phyloP scores from a whole-genome alignment of 2,888 invertebrate species.

The Caenorhabditis zanzibari region DNA sequence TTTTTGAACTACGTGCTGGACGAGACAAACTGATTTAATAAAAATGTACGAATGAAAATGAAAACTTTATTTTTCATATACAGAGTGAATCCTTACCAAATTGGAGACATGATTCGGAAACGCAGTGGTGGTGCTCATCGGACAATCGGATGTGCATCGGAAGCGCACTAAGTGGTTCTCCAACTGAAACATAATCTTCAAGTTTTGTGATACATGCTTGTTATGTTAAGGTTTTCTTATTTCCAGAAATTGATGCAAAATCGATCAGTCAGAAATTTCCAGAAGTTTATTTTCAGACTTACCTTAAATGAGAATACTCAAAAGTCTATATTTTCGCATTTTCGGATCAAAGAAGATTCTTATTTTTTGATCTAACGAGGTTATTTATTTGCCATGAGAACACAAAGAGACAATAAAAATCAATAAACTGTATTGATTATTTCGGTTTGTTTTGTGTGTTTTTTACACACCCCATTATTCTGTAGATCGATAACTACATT shows the following conservation, averaged over 20 bases:
- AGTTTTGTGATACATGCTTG: slow-evolving; percentile 4
- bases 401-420: too few species aligned
- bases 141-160: slow-evolving; percentile 51
- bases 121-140: slow-evolving; percentile 34
- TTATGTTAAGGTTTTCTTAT: slow-evolving; percentile 15
- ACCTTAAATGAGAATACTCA: too few species aligned
- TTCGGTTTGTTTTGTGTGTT: too few species aligned
- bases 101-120: slow-evolving; percentile 59
- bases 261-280: slow-evolving; percentile 8
- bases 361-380: too few species aligned
- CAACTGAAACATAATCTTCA: slow-evolving; percentile 42
- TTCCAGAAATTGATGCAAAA: slow-evolving; percentile 25
- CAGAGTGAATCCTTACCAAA: slow-evolving; percentile 5
- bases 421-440: too few species aligned
- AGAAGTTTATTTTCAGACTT: background rate
- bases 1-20: background rate
- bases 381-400: too few species aligned
- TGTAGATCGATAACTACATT: background rate
- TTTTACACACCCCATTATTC: too few species aligned
- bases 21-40: slow-evolving; percentile 1
- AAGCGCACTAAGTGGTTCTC: slow-evolving; percentile 46
- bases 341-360: too few species aligned
- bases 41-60: slow-evolving; percentile 22
- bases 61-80: slow-evolving; percentile 1
- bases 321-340: too few species aligned